Evolutionary conservation across 92 coral and sea anemone species (phyloP), one percentile per base, ranked within the genome.

Genomic region (Actinernus sp.): DNA sequence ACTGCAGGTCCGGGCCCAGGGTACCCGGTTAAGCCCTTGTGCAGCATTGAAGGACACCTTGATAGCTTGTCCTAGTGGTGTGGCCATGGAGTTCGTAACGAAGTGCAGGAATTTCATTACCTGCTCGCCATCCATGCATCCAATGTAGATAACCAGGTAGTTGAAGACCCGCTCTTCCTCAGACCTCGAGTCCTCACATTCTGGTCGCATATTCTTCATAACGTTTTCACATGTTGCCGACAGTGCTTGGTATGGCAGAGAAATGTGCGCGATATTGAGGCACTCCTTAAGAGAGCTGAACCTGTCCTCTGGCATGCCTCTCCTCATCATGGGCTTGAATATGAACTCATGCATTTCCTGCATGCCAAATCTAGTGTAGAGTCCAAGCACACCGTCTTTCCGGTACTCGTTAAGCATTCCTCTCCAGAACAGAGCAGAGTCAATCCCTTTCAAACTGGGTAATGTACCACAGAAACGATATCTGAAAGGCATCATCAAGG

Each of bases 401-500:
- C 36, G 40, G 34, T 27, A 69, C 8, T 57, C 64, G 1, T 55
- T 2, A 16, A 27, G 43, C 21, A 20, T 58, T 46, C 3, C 52
- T 27, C 23, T 65, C 29, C 21, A 72, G 29, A n/a, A 24, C 61
- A 19, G 55, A 41, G 24, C 58, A 56, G 22, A 72, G 58, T 0
- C 54, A 19, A 11, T 77, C 69, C 48, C 86, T 63, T 10, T 79
- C 86, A 47, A 71, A 70, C 57, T 62, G 50, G 50, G 72, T 25
- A 18, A 79, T 56, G 46, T 61, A 79, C 78, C 87, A 72, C 50
- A 79, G 61, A 53, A 79, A 69, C n/a, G 73, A 69, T 49, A 63
- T 49, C 53, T 70, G 49, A 29, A 79, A 65, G 12, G 44, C 72
- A 11, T 44, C 64, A 30, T 70, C 45, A 14, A 68, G 65, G 31